These are phyloP conservation scores for Morpho achilles DNA, from an alignment of 2,888 invertebrate species.

Conservation along the genomic window DNA sequence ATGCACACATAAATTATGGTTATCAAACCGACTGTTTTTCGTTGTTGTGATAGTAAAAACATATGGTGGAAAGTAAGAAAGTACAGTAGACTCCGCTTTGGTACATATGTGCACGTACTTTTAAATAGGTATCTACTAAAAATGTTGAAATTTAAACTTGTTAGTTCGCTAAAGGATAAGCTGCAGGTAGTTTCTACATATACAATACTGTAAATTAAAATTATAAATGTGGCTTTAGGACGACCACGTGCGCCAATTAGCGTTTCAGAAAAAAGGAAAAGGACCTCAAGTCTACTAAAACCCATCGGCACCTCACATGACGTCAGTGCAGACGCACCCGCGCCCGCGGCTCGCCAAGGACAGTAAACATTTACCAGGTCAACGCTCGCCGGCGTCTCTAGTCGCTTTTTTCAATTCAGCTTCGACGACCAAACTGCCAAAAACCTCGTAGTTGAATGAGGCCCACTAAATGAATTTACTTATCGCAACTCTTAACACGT, in stretches of 20 bases:
- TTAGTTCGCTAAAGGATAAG: no score
- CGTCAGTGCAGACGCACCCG: conserved; percentile 56
- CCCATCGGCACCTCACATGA: conserved; percentile 74
- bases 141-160: no score
- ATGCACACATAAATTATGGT: conserved; percentile 16
- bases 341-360: conserved; percentile 61
- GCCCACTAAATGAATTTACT: conserved; percentile 38
- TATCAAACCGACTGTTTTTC: conserved; percentile 9
- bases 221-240: no score
- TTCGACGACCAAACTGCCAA: conserved; percentile 57
- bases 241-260: no score
- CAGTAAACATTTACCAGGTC: conserved; percentile 76
- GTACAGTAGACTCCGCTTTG: no score
- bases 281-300: conserved; percentile 45
- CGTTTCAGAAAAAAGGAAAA: background rate
- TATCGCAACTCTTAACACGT: conserved; percentile 16
- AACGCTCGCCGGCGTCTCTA: conserved; percentile 68
- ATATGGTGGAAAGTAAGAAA: no score
- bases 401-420: conserved; percentile 52
- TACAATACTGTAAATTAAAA: no score
- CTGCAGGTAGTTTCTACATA: no score
- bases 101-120: no score
- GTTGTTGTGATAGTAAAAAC: conserved; percentile 6
- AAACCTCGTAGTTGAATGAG: conserved; percentile 44
- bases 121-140: no score